These are phyloP conservation scores for Copidosoma aretas DNA, from an alignment of 2,888 invertebrate genomes.

Conservation along the genomic window DNA sequence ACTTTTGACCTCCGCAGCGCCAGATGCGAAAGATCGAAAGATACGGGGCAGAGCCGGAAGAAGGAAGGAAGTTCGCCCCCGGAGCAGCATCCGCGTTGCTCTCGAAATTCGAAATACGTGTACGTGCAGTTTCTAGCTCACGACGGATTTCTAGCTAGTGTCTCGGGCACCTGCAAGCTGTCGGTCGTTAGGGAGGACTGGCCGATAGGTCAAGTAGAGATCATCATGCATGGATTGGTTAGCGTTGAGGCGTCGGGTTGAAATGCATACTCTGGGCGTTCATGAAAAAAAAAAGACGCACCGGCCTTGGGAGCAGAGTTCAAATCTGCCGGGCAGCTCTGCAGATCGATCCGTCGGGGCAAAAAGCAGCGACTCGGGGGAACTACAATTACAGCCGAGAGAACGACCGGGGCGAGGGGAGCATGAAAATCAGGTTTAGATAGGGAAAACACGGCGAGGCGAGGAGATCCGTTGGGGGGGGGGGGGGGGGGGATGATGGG, in stretches of 20 bases:
- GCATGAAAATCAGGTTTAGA: constrained; percentile 36
- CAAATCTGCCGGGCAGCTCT: too few relatives aligned
- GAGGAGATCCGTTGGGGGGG: too few relatives aligned
- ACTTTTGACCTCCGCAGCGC: neutral
- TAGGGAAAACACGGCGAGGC: constrained; percentile 28
- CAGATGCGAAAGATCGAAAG: constrained; percentile 34
- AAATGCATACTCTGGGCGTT: too few relatives aligned
- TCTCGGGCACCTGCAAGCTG: too few relatives aligned
- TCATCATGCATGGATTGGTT: too few relatives aligned
- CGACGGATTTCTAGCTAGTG: constrained; percentile 27
- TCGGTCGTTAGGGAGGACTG: too few relatives aligned
- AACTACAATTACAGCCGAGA: constrained; percentile 8
- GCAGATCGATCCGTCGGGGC: too few relatives aligned
- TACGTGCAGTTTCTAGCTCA: constrained; percentile 32
- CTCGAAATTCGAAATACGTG: constrained; percentile 37
- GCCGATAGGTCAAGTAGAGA: too few relatives aligned
- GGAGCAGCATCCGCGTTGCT: constrained; percentile 10
- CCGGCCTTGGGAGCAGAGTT: too few relatives aligned
- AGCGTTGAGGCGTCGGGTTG: too few relatives aligned
- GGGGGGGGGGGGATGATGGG: constrained; percentile 25
- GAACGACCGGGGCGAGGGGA: constrained; percentile 21
- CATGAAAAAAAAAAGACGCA: too few relatives aligned
- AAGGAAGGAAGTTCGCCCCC: constrained; percentile 40
- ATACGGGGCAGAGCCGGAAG: constrained; percentile 12
- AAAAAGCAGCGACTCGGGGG: too few relatives aligned